Evolutionary conservation across 2,888 invertebrate species (phyloP), one percentile per base, ranked within the genome.

Genomic region (Drosophila neotestacea): DNA sequence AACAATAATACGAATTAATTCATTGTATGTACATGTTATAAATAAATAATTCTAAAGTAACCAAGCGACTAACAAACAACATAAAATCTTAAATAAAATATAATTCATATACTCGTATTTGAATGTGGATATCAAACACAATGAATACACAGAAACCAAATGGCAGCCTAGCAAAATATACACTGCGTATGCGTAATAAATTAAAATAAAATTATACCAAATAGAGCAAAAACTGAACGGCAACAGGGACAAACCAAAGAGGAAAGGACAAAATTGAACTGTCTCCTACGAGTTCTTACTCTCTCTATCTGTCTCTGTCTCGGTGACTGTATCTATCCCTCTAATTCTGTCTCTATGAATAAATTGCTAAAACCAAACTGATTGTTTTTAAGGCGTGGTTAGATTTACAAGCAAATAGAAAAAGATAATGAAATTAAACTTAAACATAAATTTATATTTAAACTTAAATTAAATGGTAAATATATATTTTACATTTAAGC

Each of bases 11-110:
- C 64, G 69, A 73, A 63, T 77, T 75, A 84, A 73, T 86, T 86
- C 88, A 85, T 75, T 70, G 79, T 69, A 60, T 83, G 88, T 85
- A 85, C 66, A 85, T 88, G 87, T 88, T 85, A 86, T 85, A 85
- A 88, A 88, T 88, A 84, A 78, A 55, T 55, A 44, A 55, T 66
- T 86, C 73, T 86, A 81, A 81, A 70, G 69, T 86, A 79, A 69
- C 65, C 85, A 60, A 56, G 28, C 44, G 44, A 80, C 70, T 50
- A 39, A 71, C 55, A 34, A 66, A 77, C 44, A 60, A 70, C 68
- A 77, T 55, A 28, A 72, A 54, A 66, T 66, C 56, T 65, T 67
- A 69, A 64, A 73, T 64, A 73, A 67, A 67, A 54, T 61, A 66
- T 51, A 80, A 78, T 70, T 73, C 70, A 73, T 58, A 63, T 70